Base-by-base conservation (phyloP, 2,888 invertebrate genomes). In the Orchesellides sinensis region DNA sequence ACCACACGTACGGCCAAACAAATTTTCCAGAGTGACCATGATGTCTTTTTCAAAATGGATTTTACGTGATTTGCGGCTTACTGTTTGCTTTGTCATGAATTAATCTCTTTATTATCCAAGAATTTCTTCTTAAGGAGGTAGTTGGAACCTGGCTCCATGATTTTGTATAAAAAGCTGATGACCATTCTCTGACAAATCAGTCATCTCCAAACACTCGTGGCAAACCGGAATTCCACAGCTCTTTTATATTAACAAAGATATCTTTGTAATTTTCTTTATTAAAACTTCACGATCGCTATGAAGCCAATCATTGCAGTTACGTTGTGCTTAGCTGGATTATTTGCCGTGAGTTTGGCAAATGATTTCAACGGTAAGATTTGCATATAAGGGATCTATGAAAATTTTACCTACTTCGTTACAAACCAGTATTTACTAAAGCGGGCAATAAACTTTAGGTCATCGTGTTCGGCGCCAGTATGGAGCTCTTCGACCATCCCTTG, bases 401-500 rank as follows among this genome's bases (percentile, higher is more conserved):
- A 59, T n/a, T 10, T 10, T 23, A 10, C n/a, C 6, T 59, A 23
- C 23, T 45, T 19, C n/a, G n/a, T n/a, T n/a, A n/a, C n/a, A n/a
- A n/a, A n/a, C n/a, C n/a, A n/a, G n/a, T n/a, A n/a, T n/a, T n/a
- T n/a, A n/a, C n/a, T n/a, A n/a, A n/a, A n/a, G n/a, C n/a, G n/a
- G n/a, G n/a, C n/a, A n/a, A n/a, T n/a, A n/a, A n/a, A n/a, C n/a
- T n/a, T 29, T 29, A 81, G 81, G 81, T 17, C 52, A 73, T 54
- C 72, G 83, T 45, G 78, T 68, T 2, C 29, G 73, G 14, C 54
- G 80, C 0, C 81, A 82, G 23, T 84, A 65, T 52, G 81, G 82
- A 4, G 70, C 66, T 17, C 32, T 84, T 2, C 73, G 84, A 32
- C 84, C 84, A 27, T 81, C 81, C 14, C 56, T 84, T 25, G 84